Conservation (phyloP, 1,140 invertebrate genomes). For the Hermetia illucens region DNA sequence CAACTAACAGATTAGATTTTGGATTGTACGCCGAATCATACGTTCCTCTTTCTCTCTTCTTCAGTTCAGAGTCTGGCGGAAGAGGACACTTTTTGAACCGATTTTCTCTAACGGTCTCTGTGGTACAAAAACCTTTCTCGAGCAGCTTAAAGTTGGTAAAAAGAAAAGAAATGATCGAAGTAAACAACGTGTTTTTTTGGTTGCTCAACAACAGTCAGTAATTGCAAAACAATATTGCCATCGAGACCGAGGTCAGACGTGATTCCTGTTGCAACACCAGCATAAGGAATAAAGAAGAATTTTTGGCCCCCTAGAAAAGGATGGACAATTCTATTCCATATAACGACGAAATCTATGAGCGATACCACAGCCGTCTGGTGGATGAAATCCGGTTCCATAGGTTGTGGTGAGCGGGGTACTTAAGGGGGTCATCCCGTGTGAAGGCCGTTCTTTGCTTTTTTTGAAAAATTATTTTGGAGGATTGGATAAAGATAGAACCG, state of each 20-base stretch:
- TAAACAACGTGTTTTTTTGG: not conserved
- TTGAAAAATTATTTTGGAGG: too few relatives aligned
- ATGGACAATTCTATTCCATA: too few relatives aligned
- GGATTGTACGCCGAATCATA: constrained; percentile 2
- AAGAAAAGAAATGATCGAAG: constrained; percentile 4
- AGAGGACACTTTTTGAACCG: not conserved
- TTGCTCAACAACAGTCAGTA: constrained; percentile 2
- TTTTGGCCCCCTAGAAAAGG: too few relatives aligned
- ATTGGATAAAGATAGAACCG: too few relatives aligned
- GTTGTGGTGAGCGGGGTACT: too few relatives aligned
- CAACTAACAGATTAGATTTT: constrained; percentile 3
- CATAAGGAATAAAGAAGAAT: constrained; percentile 4
- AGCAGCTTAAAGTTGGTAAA: not conserved
- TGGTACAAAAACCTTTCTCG: constrained; percentile 2
- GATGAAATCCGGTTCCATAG: too few relatives aligned
- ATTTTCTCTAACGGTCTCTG: constrained; percentile 3
- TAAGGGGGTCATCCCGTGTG: too few relatives aligned
- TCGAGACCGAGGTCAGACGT: constrained; percentile 2
- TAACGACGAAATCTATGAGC: too few relatives aligned
- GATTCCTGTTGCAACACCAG: not conserved
- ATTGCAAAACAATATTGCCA: constrained; percentile 2
- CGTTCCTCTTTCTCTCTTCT: not conserved
- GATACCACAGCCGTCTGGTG: too few relatives aligned
- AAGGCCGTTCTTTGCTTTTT: too few relatives aligned
- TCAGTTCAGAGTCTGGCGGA: constrained; percentile 3